Base-by-base conservation (phyloP, 1,140 invertebrate genomes). In the Bombus picipes region DNA sequence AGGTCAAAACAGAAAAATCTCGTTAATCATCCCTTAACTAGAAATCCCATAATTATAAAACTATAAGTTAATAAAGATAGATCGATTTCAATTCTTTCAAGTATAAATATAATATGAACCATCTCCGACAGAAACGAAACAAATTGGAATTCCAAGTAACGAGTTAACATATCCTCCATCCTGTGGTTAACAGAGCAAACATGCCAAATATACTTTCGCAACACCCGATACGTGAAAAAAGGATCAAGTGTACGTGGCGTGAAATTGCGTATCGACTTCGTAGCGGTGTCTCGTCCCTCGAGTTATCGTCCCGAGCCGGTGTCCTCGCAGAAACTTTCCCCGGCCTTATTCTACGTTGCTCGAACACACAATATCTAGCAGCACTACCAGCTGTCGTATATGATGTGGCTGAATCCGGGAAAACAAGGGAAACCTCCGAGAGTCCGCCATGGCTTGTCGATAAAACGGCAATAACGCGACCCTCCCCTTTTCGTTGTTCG, bases 401-500 rank as follows among this genome's bases (percentile, higher is more conserved):
- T 28, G 34, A 25, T 25, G 13, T 18, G 77, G 2, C 15, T 43
- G 18, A 53, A 53, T 32, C 34, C 73, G 34, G 22, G 78, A 80
- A 53, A 68, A 47, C 41, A 79, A 68, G 62, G 65, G 65, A 68
- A 70, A 15, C 28, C 43, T 6, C 41, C 22, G 22, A 43, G 22
- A 43, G 65, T 57, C 59, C 13, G 34, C 43, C 43, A 39, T 25
- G 15, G 41, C 41, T 47, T 12, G 32, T 37, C 34, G 43, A 68
- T 71, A 71, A 80, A 74, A 47, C 34, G 18, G 70, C 39, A 62
- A 81, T 62, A 59, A 72, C 37, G 37, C 70, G 47, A 73, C 70
- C 41, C 68, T 43, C 43, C 47, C 47, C 28, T 18, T 37, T 3
- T n/a, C 43, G n/a, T 43, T 39, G 4, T 59, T 73, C 80, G 53